phyloP scores from a whole-genome alignment of 2,888 invertebrate genomes.

The Agriopis marginaria region DNA sequence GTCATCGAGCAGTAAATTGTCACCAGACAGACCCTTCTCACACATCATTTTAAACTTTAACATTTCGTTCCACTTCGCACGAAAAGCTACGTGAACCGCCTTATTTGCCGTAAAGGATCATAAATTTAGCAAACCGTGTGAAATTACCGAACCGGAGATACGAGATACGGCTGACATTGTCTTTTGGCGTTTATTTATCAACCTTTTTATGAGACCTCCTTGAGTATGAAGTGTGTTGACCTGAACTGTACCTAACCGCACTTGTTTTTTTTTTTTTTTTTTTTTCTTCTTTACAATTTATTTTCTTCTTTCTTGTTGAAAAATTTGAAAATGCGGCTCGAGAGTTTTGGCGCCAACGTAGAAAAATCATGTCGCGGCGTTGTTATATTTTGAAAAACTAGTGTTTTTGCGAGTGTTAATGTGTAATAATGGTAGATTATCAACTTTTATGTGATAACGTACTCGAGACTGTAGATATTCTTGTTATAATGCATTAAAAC shows the following conservation, averaged over 20 bases:
- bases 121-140: slow-evolving; percentile 65
- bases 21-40: slow-evolving; percentile 18
- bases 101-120: slow-evolving; percentile 64
- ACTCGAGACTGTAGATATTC: too few relatives aligned
- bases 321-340: not conserved
- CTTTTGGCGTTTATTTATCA: slow-evolving; percentile 50
- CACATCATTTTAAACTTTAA: slow-evolving; percentile 54
- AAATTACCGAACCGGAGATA: slow-evolving; percentile 48
- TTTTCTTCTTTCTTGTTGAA: too few relatives aligned
- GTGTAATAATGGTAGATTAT: too few relatives aligned
- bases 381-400: too few relatives aligned
- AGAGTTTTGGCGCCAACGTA: not conserved
- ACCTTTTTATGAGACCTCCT: slow-evolving; percentile 44
- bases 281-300: too few relatives aligned
- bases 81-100: slow-evolving; percentile 40
- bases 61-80: slow-evolving; percentile 55
- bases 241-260: not conserved
- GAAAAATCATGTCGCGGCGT: too few relatives aligned
- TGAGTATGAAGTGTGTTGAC: slow-evolving; percentile 26
- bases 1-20: slow-evolving; percentile 30
- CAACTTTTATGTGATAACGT: too few relatives aligned
- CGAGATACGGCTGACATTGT: slow-evolving; percentile 33
- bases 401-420: too few relatives aligned
- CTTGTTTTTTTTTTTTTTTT: too few relatives aligned
- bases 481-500: too few relatives aligned